Conservation (phyloP, 2,113 vertebrate species). For the Heteronetta atricapilla region DNA sequence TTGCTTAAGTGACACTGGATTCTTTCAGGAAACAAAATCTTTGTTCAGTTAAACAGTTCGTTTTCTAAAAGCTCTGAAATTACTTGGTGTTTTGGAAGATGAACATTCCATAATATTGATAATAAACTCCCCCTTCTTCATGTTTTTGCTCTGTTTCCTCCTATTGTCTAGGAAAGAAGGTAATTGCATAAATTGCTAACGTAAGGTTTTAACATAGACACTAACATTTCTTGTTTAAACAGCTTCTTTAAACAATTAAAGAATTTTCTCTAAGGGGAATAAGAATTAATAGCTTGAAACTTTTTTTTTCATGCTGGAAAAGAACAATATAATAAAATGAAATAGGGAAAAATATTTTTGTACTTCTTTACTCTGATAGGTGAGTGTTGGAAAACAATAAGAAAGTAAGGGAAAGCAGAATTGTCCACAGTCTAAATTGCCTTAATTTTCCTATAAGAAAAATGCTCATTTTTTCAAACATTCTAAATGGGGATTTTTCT, state of each 20-base stretch:
- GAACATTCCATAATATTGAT: neutral
- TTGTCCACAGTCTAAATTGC: neutral
- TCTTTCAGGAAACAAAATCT: conserved; percentile 5
- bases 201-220: neutral
- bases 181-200: neutral
- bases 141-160: neutral
- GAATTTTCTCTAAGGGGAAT: neutral
- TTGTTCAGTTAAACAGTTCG: neutral
- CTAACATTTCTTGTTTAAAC: neutral
- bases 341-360: neutral
- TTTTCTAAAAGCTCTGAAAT: conserved; percentile 11
- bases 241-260: neutral
- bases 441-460: neutral
- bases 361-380: neutral
- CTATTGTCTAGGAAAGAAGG: neutral
- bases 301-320: neutral
- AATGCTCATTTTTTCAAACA: neutral
- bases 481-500: neutral
- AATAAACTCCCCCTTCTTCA: neutral
- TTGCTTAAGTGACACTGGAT: neutral
- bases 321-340: neutral
- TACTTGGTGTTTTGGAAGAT: neutral
- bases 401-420: neutral
- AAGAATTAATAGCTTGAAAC: neutral
- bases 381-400: neutral